Evolutionary conservation across 2,888 invertebrate genomes (phyloP).

Genomic region (Cantharis rustica): DNA sequence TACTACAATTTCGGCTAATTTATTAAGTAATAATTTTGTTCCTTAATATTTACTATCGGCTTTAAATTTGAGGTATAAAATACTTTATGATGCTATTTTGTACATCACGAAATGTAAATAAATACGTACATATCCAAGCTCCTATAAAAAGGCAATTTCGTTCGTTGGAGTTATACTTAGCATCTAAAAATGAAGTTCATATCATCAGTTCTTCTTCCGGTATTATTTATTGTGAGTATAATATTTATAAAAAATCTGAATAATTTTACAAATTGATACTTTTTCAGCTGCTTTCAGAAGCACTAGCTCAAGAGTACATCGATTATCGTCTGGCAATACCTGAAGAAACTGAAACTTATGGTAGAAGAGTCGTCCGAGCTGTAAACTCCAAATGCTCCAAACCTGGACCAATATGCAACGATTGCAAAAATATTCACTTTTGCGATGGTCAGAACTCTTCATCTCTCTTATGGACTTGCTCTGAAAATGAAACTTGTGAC

Average conservation of each 20-base stretch:
- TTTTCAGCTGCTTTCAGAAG: neutral
- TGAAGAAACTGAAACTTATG: neutral
- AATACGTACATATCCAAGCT: neutral
- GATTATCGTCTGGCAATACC: neutral
- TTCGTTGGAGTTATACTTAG: neutral
- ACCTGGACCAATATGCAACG: neutral
- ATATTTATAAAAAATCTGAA: neutral
- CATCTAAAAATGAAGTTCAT: neutral
- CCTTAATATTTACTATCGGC: neutral
- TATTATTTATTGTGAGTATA: neutral
- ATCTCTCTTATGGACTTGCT: neutral
- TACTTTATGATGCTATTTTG: neutral
- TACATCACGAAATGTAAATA: neutral
- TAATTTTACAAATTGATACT: neutral
- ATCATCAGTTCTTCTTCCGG: neutral
- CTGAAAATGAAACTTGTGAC: neutral
- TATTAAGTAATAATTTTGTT: neutral
- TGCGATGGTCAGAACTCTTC: neutral
- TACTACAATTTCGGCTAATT: neutral
- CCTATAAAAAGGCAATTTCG: neutral
- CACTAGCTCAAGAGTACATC: neutral
- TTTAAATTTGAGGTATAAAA: neutral
- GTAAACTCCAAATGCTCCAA: neutral
- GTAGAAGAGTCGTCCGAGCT: neutral
- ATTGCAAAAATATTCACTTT: neutral